These are phyloP conservation scores for Lemur catta DNA, from an alignment of 2,797 vertebrate species.

Conservation along the genomic window DNA sequence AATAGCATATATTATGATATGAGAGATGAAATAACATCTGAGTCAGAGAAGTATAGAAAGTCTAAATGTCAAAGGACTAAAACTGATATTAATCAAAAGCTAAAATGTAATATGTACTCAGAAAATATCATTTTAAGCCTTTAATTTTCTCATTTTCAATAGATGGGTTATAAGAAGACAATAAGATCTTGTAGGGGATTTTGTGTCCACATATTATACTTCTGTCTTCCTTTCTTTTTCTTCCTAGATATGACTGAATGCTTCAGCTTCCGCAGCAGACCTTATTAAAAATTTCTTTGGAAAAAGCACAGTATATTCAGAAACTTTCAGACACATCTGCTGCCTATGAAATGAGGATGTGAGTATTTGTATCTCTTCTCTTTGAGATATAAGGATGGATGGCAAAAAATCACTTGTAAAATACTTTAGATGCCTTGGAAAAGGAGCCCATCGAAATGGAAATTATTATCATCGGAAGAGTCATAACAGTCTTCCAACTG, in stretches of 20 bases:
- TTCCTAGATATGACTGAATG: neutral
- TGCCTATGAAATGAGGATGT: slow-evolving; percentile 58
- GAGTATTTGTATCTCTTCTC: slow-evolving; percentile 53
- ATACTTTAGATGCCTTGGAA: slow-evolving; percentile 64
- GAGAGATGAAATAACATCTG: neutral
- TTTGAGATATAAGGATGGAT: slow-evolving; percentile 60
- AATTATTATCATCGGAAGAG: slow-evolving; percentile 72
- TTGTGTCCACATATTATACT: neutral
- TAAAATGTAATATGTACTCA: neutral
- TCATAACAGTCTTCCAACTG: slow-evolving; percentile 65
- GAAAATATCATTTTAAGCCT: neutral
- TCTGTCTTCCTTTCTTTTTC: slow-evolving; percentile 7
- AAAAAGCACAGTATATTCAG: slow-evolving; percentile 25
- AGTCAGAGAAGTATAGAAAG: neutral
- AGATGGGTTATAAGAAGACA: neutral
- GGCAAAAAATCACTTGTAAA: slow-evolving; percentile 68
- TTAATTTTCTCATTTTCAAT: slow-evolving; percentile 30
- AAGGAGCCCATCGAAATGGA: slow-evolving; percentile 67
- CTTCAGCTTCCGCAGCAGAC: slow-evolving; percentile 38
- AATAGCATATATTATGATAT: neutral
- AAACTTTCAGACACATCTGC: slow-evolving; percentile 40
- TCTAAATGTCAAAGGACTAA: neutral
- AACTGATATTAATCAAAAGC: slow-evolving; percentile 1
- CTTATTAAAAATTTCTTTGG: slow-evolving; percentile 63
- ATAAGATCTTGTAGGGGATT: neutral